phyloP scores from a whole-genome alignment of 2,113 vertebrate species.

The Solenodon paradoxus region DNA sequence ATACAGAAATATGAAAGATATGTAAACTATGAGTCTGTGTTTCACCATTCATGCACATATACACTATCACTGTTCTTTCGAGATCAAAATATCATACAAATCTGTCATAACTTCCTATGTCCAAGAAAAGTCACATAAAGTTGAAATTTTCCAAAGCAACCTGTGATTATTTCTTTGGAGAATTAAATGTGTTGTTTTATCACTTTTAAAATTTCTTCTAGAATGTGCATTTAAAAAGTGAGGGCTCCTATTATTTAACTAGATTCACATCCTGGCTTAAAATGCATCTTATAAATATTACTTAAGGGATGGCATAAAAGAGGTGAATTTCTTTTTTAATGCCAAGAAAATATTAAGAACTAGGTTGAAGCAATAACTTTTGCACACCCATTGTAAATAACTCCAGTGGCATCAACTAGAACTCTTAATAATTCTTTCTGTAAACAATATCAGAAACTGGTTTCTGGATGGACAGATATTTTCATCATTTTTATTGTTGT shows the following conservation, averaged over 20 bases:
- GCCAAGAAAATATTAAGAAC: conserved; percentile 13
- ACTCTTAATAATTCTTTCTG: not conserved
- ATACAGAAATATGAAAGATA: not conserved
- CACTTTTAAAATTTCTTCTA: not conserved
- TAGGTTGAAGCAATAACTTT: not conserved
- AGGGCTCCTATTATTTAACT: not conserved
- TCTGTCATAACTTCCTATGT: not conserved
- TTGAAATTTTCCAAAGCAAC: not conserved
- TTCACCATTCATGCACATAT: not conserved
- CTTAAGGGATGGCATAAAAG: not conserved
- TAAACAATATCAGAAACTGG: not conserved
- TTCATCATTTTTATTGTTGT: not conserved
- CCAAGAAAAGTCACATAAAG: not conserved
- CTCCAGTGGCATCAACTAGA: not conserved
- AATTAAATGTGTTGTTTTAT: not conserved
- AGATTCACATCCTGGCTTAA: not conserved
- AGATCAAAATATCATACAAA: not conserved
- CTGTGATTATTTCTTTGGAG: not conserved
- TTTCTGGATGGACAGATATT: not conserved
- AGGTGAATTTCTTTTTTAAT: conserved; percentile 5
- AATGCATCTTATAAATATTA: not conserved
- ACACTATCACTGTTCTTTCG: not conserved
- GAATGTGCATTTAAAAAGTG: not conserved
- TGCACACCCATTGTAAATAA: not conserved
- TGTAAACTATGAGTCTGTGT: not conserved